A percentile compares a stretch with the other conserved stretches of the same genome.
Evolutionary conservation across 1,140 invertebrate genomes (phyloP).

Genomic region (Formica selysi): DNA sequence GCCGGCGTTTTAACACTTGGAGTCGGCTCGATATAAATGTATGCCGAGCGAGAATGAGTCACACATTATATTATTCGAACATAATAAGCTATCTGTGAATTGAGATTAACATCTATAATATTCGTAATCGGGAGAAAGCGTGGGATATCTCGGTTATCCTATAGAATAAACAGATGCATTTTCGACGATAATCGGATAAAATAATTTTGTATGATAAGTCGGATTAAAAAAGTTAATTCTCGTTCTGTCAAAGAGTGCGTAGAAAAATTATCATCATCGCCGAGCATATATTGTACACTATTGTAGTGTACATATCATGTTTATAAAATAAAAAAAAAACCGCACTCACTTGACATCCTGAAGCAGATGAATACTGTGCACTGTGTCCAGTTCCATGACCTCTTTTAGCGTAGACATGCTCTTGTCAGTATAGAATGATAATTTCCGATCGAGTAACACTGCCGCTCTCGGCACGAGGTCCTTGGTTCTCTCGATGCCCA

Average conservation of each 20-base stretch:
- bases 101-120: not conserved
- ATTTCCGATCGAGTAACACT: slow-evolving; percentile 86
- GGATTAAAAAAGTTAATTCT: slow-evolving; percentile 12
- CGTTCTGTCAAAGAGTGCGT: not conserved
- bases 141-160: not conserved
- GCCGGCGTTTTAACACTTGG: slow-evolving; percentile 33
- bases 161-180: not conserved
- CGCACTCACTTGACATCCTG: slow-evolving; percentile 88
- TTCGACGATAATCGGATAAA: not conserved
- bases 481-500: slow-evolving; percentile 86
- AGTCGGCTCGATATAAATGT: slow-evolving; percentile 17
- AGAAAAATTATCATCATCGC: not conserved
- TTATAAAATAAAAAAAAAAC: slow-evolving; percentile 57
- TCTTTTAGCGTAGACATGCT: slow-evolving; percentile 87
- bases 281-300: not conserved
- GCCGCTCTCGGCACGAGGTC: slow-evolving; percentile 87
- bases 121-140: not conserved
- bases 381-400: slow-evolving; percentile 86
- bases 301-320: not conserved
- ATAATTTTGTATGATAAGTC: not conserved
- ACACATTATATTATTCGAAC: slow-evolving; percentile 16
- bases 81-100: slow-evolving; percentile 6
- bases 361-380: slow-evolving; percentile 89
- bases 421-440: slow-evolving; percentile 87
- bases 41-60: slow-evolving; percentile 36